A percentile compares a stretch with the other conserved stretches of the same genome.
Conservation (phyloP, 2,797 vertebrate genomes). For the Halcyon badia region DNA sequence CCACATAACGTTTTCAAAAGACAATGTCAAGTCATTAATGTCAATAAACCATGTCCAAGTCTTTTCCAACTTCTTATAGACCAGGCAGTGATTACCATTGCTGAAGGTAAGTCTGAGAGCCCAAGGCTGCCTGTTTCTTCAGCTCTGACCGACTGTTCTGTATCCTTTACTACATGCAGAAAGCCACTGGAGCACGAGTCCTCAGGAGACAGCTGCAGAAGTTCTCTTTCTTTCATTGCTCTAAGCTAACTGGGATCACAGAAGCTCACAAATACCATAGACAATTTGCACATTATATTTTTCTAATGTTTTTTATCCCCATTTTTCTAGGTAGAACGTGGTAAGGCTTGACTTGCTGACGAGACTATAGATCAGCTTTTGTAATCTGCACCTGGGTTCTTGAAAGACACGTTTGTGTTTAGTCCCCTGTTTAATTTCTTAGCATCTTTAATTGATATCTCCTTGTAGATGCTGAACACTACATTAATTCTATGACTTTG, state of each 20-base stretch:
- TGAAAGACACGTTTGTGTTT: not conserved
- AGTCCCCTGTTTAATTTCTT: not conserved
- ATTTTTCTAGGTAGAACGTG: not conserved
- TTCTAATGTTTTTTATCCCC: not conserved
- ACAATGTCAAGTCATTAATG: not conserved
- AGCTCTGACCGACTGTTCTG: not conserved
- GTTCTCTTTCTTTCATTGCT: not conserved
- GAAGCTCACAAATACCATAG: not conserved
- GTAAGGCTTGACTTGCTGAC: not conserved
- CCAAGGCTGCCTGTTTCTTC: not conserved
- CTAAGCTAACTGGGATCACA: not conserved
- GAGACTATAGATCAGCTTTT: not conserved
- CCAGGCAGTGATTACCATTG: not conserved
- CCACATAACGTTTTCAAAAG: not conserved
- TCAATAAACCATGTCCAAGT: not conserved
- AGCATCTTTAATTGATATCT: not conserved
- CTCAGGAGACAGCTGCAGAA: not conserved
- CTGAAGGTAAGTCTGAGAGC: not conserved
- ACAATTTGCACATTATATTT: not conserved
- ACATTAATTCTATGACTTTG: not conserved
- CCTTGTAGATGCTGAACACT: not conserved
- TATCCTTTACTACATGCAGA: not conserved
- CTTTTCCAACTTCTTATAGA: not conserved
- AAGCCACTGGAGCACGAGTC: rapidly evolving
- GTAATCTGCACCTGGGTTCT: not conserved